Evolutionary conservation across 2,888 invertebrate species (phyloP), one percentile per base, ranked within the genome.

Genomic region (Mythimna loreyi): DNA sequence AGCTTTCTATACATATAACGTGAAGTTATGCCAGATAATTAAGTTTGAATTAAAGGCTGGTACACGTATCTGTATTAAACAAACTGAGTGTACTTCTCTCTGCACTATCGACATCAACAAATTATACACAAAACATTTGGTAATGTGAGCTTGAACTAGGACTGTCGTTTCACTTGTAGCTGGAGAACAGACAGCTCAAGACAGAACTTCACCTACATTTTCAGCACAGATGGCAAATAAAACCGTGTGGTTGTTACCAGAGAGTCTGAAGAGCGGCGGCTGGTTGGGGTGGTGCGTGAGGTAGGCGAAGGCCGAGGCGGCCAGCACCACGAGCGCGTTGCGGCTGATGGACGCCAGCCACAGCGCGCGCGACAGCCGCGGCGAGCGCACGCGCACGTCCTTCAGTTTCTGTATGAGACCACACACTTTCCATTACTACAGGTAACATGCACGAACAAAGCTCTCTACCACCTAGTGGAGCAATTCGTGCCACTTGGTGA

Each of bases 261-360:
- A 96, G n/a, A 97, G 92, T 52, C 95, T 94, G 89, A 98, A 97
- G 3, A 97, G 97, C 21, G 96, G 95, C 19, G 96, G 95, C n/a
- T 83, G 59, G 1, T 92, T 63, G 0, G 94, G 91, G 74, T 96
- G 96, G 85, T 96, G 92, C 83, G 96, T 92, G 62, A 91, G 65
- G 90, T 92, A 97, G 0, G 98, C 97, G 78, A 97, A 87, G 2
- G 96, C 75, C 0, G 97, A 96, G 13, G 97, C 96, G 19, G 96
- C 91, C 50, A 97, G 89, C 36, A 98, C 98, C 43, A 98, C 96
- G 21, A 98, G 89, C 21, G 98, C 98, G 93, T 99, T 98, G 78
- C 98, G 96, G 2, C 97, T 96, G 81, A 98, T 98, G 16, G 98
- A 97, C 28, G 98, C 82, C 76, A 98, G 96, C 98, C 98, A 98